Conservation (phyloP, 2,888 invertebrate species). For the Cenopis cana region DNA sequence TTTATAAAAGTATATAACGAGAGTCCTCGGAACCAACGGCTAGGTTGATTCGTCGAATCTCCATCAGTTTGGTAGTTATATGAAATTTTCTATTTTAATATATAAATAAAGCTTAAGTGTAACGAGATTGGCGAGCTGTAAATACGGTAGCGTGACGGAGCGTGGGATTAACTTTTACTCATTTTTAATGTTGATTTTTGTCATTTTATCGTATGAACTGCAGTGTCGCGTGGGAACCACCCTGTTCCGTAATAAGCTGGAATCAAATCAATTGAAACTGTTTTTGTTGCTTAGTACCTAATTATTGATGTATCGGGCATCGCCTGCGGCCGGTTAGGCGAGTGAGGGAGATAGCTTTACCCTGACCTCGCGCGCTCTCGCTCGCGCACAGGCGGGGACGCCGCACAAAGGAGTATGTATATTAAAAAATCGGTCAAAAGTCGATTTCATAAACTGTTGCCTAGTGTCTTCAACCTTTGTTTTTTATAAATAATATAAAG, state of each 20-base stretch:
- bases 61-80: conserved; percentile 77
- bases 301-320: conserved; percentile 55
- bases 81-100: conserved; percentile 84
- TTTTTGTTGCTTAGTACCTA: conserved; percentile 74
- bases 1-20: conserved; percentile 67
- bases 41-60: conserved; percentile 76
- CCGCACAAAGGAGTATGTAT: too few species aligned
- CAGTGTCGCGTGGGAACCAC: conserved; percentile 46
- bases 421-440: too few species aligned
- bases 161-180: conserved; percentile 51
- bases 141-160: conserved; percentile 59
- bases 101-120: conserved; percentile 72
- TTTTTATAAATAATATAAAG: too few species aligned
- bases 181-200: conserved; percentile 54
- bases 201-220: conserved; percentile 56
- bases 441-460: too few species aligned
- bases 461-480: too few species aligned
- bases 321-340: conserved; percentile 21
- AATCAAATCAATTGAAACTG: conserved; percentile 53
- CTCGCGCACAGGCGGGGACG: conserved; percentile 18
- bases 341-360: conserved; percentile 19
- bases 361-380: conserved; percentile 16
- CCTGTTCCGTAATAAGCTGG: conserved; percentile 48
- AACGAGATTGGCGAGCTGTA: conserved; percentile 68
- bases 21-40: conserved; percentile 62